Base-by-base conservation (phyloP, 2,797 vertebrate species). In the Xerus rutilus region DNA sequence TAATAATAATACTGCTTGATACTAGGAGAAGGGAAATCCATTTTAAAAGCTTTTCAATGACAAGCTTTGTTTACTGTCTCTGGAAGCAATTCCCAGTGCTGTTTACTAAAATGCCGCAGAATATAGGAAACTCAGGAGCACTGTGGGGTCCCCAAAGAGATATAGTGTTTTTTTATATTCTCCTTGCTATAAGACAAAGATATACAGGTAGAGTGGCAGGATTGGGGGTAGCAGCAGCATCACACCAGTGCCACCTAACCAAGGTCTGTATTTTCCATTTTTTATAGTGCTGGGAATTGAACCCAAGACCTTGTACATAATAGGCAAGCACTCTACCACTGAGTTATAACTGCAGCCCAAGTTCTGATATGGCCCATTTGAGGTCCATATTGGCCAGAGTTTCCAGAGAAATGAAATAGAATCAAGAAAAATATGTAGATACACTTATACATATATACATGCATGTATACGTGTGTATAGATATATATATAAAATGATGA, bases 321-420 rank as follows among this genome's bases (percentile, higher is more conserved):
- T 32, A 47, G 25, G 28, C 28, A 28, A 65, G 10, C 45, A 43
- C 59, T 45, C 28, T 65, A 6, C 10, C 17, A 14, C 28, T 3
- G 17, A 65, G 59, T 28, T 83, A 30, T 65, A 23, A 28, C 59
- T 17, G 43, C 11, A 54, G 45, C 43, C 28, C 57, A 59, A 91
- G 57, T 6, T 84, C 20, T 57, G 20, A 57, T 57, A 57, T 21
- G 54, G 20, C 54, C 54, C 54, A 57, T 21, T 62, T 25, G 57
- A 25, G 9, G 35, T 43, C 59, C 52, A 7, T 8, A 45, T 85
- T 25, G 47, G 59, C 64, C 5, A 30, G 39, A 5, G 28, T 59
- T 95, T 77, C 59, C 82, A 97, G 43, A 95, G 82, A 89, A 86
- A 86, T 25, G 82, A 89, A 86, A 86, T 25, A 74, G 11, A 39